phyloP scores from a whole-genome alignment of 2,113 vertebrate species.

The Erythrolamprus reginae region DNA sequence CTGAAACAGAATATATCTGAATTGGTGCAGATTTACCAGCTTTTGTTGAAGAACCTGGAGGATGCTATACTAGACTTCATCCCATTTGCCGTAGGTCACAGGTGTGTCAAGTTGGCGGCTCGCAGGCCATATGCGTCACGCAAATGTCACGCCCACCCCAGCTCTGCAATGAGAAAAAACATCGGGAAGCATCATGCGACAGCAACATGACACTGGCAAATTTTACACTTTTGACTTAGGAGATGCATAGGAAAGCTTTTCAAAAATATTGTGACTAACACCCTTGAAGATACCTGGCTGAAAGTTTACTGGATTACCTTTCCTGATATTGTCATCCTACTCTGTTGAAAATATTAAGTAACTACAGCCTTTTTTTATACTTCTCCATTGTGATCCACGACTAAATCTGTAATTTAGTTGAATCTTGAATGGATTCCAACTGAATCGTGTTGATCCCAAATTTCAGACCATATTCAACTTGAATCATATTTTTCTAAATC shows the following conservation, averaged over 20 bases:
- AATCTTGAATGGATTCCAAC: not conserved
- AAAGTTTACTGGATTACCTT: not conserved
- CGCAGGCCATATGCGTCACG: fast-evolving
- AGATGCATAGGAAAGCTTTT: not conserved
- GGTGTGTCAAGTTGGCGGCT: too few species aligned
- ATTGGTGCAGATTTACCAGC: not conserved
- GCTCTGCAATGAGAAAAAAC: too few species aligned
- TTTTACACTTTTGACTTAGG: not conserved
- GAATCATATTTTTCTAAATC: not conserved
- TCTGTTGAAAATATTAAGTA: not conserved
- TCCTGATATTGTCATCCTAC: not conserved
- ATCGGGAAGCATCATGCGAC: too few species aligned
- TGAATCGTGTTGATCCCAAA: not conserved
- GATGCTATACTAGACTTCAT: not conserved
- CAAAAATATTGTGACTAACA: not conserved
- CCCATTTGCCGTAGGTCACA: not conserved
- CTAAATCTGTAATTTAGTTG: not conserved
- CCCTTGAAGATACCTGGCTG: not conserved
- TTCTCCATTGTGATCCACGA: not conserved
- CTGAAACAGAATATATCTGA: not conserved
- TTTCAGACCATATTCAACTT: not conserved
- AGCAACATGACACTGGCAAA: too few species aligned
- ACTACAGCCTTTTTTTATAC: not conserved
- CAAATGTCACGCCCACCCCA: too few species aligned
- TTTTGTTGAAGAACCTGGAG: not conserved